These are phyloP conservation scores for Thunnus maccoyii DNA, from an alignment of 2,113 vertebrate genomes.

Conservation along the genomic window DNA sequence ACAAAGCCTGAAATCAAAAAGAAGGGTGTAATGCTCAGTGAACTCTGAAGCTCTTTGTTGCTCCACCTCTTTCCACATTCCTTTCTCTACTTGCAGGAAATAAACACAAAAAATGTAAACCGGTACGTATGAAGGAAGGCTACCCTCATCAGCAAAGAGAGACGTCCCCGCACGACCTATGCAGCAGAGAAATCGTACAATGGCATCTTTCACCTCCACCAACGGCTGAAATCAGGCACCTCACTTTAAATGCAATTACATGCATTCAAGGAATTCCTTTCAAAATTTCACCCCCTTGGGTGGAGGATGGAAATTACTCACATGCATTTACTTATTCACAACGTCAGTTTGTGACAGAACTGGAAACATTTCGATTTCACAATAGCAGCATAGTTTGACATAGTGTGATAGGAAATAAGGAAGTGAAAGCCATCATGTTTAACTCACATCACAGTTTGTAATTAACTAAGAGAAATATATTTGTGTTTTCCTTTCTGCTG, in stretches of 20 bases:
- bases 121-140: neutral
- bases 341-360: neutral
- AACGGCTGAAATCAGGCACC: neutral
- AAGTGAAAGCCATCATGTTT: neutral
- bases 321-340: neutral
- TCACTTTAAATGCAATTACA: neutral
- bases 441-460: neutral
- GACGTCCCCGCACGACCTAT: neutral
- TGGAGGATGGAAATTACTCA: neutral
- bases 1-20: neutral
- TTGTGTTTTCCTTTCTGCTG: too few relatives aligned
- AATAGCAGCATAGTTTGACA: neutral
- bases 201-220: conserved; percentile 24
- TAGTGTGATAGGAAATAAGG: neutral
- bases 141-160: neutral
- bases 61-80: conserved; percentile 43
- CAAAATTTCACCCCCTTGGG: neutral
- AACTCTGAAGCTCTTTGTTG: neutral
- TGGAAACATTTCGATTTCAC: conserved; percentile 21
- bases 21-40: neutral
- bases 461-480: too few relatives aligned
- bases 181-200: neutral
- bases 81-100: conserved; percentile 8
- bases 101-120: neutral
- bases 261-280: conserved; percentile 18